Evolutionary conservation across 2,113 vertebrate species (phyloP), one percentile per base, ranked within the genome.

Genomic region (Tetrao urogallus): DNA sequence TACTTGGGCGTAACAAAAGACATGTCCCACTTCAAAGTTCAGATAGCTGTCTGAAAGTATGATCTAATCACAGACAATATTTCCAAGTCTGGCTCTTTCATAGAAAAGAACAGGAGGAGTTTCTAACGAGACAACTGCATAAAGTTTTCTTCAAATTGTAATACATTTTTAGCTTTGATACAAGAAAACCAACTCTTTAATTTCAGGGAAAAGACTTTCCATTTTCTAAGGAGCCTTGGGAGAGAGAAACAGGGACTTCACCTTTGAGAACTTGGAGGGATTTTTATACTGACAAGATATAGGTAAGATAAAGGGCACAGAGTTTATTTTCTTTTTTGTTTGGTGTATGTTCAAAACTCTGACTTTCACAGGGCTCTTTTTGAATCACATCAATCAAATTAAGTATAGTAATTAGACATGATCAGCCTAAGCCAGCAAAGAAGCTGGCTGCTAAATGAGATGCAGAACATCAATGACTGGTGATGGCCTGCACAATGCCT

Each of bases 291-390:
- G 30, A 27, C 42, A 43, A 43, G 15, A 43, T 17, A 43, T 43
- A 43, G 15, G 52, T 20, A 88, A 11, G 11, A 92, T 12, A 75
- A 58, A 16, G 4, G 9, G 24, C 19, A 65, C 15, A 4, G 61
- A 24, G 15, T 38, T 45, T 61, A 28, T n/a, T 71, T 52, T 64
- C 42, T 34, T 52, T 86, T 63, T 40, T 48, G 61, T 19, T 61
- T 52, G 50, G 50, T 27, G 2, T 13, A 40, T 3, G 20, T 82
- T 78, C 1, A 9, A 89, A 79, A 36, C 36, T 58, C 30, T 30
- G 43, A 89, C 66, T 89, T 78, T 56, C n/a, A 28, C 48, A 61
- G 77, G 36, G 54, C 81, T 90, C 69, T 48, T 93, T 95, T 82
- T 43, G 75, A 45, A 81, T 79, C 36, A 57, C 32, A 42, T 82